These are phyloP conservation scores for Chlorodrepanis virens DNA, from an alignment of 2,113 vertebrate species.

Conservation along the genomic window DNA sequence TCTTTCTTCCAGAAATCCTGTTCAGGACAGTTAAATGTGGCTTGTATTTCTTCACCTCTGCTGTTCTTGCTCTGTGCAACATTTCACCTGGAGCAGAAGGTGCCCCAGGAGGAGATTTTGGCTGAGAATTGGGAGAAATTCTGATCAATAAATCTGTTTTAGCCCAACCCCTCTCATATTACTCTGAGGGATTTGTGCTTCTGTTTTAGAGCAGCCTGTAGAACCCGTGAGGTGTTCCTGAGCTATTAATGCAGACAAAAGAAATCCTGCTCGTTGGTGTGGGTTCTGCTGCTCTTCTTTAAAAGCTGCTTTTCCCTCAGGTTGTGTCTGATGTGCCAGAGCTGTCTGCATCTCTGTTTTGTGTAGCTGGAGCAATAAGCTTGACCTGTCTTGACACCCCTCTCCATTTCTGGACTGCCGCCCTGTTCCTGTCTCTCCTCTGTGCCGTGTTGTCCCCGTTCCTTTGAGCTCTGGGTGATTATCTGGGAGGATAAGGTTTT, in stretches of 20 bases:
- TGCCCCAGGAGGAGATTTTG: neutral
- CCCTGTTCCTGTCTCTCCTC: conserved; percentile 22
- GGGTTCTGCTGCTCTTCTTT: neutral
- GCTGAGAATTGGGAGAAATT: neutral
- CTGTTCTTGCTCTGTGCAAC: neutral
- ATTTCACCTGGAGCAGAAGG: neutral
- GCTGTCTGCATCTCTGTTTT: conserved; percentile 37
- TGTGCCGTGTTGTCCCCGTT: neutral
- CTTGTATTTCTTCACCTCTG: neutral
- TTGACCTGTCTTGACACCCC: conserved; percentile 31
- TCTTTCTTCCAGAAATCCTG: neutral
- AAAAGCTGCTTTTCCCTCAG: conserved; percentile 2
- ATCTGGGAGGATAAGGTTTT: conserved; percentile 8
- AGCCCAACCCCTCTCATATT: neutral
- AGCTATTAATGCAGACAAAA: neutral
- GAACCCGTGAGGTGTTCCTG: neutral
- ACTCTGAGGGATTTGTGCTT: neutral
- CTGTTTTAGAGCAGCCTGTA: neutral
- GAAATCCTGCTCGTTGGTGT: neutral
- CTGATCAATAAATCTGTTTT: neutral
- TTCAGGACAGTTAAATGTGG: neutral
- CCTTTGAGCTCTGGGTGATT: conserved; percentile 3
- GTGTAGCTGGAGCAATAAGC: conserved; percentile 24
- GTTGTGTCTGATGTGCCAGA: neutral
- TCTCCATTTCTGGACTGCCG: conserved; percentile 24